Evolutionary conservation across 92 coral and sea anemone genomes (phyloP), one percentile per base, ranked within the genome.

Genomic region (Zoanthus sansibaricus): DNA sequence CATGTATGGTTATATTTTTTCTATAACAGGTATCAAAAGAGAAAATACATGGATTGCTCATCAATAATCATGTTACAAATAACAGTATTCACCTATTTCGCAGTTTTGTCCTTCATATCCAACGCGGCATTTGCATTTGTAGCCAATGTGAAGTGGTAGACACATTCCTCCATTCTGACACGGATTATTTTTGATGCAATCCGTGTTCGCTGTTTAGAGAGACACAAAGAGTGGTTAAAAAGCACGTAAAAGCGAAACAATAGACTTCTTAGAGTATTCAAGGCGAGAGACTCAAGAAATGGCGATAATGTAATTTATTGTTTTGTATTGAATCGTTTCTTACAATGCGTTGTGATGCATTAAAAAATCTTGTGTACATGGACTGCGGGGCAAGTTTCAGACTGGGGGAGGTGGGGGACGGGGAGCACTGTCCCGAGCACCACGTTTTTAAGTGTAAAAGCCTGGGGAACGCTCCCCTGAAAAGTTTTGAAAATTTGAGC

Each of bases 61-160:
- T 49, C 55, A 9, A 49, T 49, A 49, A 7, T 49, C 55, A 49
- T 49, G 7, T 11, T 3, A 11, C 7, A 11, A 49, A 49, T 49
- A 49, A 7, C 55, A 5, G 55, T 49, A 49, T 7, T 49, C 55
- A 95, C 99, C 99, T 92, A 58, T 93, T n/a, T 95, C 96, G 75
- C 99, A 97, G 74, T 85, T 91, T 45, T 82, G 87, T 10, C 98
- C 99, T 51, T 94, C 98, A 54, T 92, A 97, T 9, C 99, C 99
- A 47, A 64, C 85, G 2, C 91, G 89, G 56, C 99, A 97, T 32
- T 61, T 79, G 82, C 99, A 97, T 67, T 93, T 90, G 90, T 90
- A 97, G 21, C 97, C 99, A 71, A 94, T 78, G 51, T 96, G 94
- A 52, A 91, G 95, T 12, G 86, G 56, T 3, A 87, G 88, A 66